Conservation (phyloP, 1,140 invertebrate genomes). For the Trichomalopsis sarcophagae region DNA sequence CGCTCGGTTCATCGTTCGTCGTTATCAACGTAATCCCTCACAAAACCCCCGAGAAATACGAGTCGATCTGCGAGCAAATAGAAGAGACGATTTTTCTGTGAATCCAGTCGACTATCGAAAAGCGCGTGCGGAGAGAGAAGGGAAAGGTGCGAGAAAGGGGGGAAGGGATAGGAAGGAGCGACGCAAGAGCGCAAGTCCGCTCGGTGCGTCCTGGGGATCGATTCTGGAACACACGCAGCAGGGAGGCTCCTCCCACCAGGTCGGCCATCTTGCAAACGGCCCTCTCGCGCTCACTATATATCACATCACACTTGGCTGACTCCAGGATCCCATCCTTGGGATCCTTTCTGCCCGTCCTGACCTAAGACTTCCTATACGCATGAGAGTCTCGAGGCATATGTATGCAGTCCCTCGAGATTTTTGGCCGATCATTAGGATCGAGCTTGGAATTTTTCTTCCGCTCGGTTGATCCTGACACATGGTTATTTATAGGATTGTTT, state of each 20-base stretch:
- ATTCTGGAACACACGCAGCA: slow-evolving; percentile 67
- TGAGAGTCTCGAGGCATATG: background rate
- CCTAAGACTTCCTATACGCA: background rate
- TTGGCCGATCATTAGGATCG: too few species aligned
- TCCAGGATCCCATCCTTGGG: slow-evolving; percentile 62
- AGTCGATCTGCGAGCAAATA: background rate
- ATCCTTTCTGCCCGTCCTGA: background rate
- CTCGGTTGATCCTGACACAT: background rate
- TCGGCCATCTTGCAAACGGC: slow-evolving; percentile 74
- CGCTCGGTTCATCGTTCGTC: background rate
- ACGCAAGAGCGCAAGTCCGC: slow-evolving; percentile 67
- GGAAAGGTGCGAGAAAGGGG: slow-evolving; percentile 10
- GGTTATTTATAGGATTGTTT: background rate
- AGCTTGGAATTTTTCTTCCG: too few species aligned
- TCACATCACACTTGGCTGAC: slow-evolving; percentile 72
- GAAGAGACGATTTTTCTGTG: background rate
- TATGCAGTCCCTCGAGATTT: background rate
- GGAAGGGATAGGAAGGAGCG: background rate
- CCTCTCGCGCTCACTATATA: slow-evolving; percentile 70
- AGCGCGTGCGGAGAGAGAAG: background rate
- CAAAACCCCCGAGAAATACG: too few species aligned
- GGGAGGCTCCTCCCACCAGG: slow-evolving; percentile 74
- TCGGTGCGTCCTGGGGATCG: slow-evolving; percentile 70
- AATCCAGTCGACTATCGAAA: background rate
- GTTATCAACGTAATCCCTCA: too few species aligned